phyloP scores from a whole-genome alignment of 2,797 vertebrate species.

The Myripristis murdjan region DNA sequence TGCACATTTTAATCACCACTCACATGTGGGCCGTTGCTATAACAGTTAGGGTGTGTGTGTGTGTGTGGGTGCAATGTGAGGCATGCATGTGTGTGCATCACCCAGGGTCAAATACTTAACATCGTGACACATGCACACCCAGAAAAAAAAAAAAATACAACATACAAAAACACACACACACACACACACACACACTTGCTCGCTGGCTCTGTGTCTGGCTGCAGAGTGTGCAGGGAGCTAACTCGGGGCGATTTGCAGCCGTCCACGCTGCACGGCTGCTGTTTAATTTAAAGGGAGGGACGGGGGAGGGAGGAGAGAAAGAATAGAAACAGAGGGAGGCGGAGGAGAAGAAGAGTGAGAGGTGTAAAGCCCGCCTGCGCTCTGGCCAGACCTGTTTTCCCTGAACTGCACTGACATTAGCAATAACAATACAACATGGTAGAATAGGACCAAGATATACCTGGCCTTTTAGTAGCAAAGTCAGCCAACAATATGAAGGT shows the following conservation, averaged over 20 bases:
- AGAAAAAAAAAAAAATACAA: neutral
- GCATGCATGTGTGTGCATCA: neutral
- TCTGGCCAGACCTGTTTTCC: conserved; percentile 57
- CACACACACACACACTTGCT: neutral
- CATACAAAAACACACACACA: too few species aligned
- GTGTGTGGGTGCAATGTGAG: too few species aligned
- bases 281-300: conserved; percentile 39
- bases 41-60: too few species aligned
- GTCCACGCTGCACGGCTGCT: neutral
- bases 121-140: neutral
- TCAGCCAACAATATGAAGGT: neutral
- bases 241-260: conserved; percentile 1
- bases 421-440: neutral
- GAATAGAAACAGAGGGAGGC: conserved; percentile 47
- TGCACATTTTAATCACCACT: conserved; percentile 32
- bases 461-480: neutral
- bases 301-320: conserved; percentile 31
- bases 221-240: neutral
- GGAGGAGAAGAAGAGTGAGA: conserved; percentile 32
- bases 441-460: too few species aligned
- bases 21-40: conserved; percentile 20
- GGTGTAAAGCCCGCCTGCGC: conserved; percentile 20
- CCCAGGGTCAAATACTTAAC: conserved; percentile 30
- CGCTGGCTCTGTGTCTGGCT: neutral
- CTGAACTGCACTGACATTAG: conserved; percentile 11